A percentile compares a stretch with the other conserved stretches of the same genome.
Conservation (phyloP, 2,113 vertebrate species). For the Pagrus major region DNA sequence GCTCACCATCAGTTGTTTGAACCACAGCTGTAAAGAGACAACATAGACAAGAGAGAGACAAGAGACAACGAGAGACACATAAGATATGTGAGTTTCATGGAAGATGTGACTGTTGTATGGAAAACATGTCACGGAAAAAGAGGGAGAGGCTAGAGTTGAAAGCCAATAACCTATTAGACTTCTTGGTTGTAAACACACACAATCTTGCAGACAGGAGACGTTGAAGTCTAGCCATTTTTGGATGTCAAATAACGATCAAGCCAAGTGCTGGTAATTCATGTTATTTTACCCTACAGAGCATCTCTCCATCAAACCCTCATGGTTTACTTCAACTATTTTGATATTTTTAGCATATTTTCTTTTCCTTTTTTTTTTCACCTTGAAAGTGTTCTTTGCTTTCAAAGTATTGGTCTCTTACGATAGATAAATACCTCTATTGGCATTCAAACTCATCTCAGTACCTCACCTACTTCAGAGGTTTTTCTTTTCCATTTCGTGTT, state of each 20-base stretch:
- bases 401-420: too few species aligned
- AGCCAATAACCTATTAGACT: background rate
- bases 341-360: too few species aligned
- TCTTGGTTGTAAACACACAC: background rate
- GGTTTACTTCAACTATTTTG: too few species aligned
- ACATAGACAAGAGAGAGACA: background rate
- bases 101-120: background rate
- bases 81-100: background rate
- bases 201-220: background rate
- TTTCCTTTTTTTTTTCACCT: too few species aligned
- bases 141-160: background rate
- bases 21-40: slow-evolving; percentile 73
- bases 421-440: too few species aligned
- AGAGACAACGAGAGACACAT: background rate
- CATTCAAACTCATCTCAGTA: too few species aligned
- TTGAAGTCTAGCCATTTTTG: background rate
- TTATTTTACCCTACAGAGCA: background rate
- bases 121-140: background rate
- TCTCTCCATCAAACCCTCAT: too few species aligned
- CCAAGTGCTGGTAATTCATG: background rate
- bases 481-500: too few species aligned
- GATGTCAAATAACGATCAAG: background rate
- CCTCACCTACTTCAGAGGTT: too few species aligned
- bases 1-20: slow-evolving; percentile 77
- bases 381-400: too few species aligned